Base-by-base conservation (phyloP, 2,888 invertebrate species). In the Calliopum simillimum region DNA sequence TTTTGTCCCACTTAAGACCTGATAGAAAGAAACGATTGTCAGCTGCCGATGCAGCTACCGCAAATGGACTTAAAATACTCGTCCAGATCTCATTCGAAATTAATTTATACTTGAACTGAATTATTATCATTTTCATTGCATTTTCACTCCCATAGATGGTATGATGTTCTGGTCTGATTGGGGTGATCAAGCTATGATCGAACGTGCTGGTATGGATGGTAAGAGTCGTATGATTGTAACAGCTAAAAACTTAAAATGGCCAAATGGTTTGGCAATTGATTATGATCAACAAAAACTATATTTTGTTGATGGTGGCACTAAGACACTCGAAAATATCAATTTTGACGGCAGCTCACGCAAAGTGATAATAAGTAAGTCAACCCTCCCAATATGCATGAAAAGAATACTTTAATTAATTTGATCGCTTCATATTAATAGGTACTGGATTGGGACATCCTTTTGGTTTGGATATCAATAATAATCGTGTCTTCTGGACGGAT, bases 141-240 rank as follows among this genome's bases (percentile, higher is more conserved):
- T 19, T 33, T 14, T 33, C 44, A 14, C 49, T n/a, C n/a, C n/a
- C n/a, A n/a, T n/a, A 85, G 84, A 85, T 74, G 84, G 85, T 12
- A 75, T 84, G 0, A 93, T 97, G 94, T 97, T 94, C 82, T 97
- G 97, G 97, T 94, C 94, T 0, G 95, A 96, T 82, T 96, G 96
- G 96, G 95, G 95, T 4, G 87, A 88, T 1, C 87, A 87, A 6
- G 92, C 95, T 0, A 92, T 93, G 86, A 97, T 97, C 69, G 96
- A 96, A 86, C 88, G 91, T 19, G 93, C 96, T 0, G 91, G 92
- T 25, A 96, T 97, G 96, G 95, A 96, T 82, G 97, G 97, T 0
- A 89, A 90, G 0, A 88, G 90, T 66, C 88, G 94, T 2, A 87
- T 88, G 14, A 87, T 89, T 0, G 86, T 94, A 0, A 89, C 94